These are phyloP conservation scores for Neoitamus cyanurus DNA, from an alignment of 2,888 invertebrate species.

Conservation along the genomic window DNA sequence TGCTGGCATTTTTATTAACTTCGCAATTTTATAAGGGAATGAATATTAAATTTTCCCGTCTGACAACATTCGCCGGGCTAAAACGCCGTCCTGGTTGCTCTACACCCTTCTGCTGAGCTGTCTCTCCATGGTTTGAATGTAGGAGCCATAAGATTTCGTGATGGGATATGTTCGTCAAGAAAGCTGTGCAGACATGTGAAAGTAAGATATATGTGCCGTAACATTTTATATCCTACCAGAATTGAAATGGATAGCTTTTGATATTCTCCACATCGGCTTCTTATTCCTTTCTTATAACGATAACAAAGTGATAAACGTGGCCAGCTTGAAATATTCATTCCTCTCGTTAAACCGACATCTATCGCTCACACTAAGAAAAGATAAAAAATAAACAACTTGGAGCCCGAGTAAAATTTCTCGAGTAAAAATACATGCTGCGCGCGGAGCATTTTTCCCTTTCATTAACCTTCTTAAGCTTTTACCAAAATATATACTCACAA, in stretches of 20 bases:
- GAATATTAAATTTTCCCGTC: conserved; percentile 43
- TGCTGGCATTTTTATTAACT: conserved; percentile 41
- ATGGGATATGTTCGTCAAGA: conserved; percentile 1
- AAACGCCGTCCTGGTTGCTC: background rate
- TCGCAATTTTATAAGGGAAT: conserved; percentile 43
- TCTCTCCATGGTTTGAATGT: background rate
- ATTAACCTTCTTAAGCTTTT: too few species aligned
- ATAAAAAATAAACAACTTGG: too few species aligned
- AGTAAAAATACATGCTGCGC: too few species aligned
- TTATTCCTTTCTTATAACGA: background rate
- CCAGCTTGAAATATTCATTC: background rate
- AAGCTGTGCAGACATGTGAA: background rate
- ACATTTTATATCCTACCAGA: background rate
- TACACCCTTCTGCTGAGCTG: background rate
- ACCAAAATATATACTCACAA: too few species aligned
- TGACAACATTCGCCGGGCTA: conserved; percentile 17
- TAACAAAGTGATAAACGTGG: background rate
- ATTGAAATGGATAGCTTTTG: conserved; percentile 15
- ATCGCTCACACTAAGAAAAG: background rate
- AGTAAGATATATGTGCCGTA: conserved; percentile 11
- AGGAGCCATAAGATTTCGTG: background rate
- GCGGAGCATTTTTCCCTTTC: too few species aligned
- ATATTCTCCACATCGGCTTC: background rate
- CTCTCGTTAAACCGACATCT: background rate
- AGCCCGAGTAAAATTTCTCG: too few species aligned